Percentiles rank a stretch among this genome's conserved stretches.
phyloP scores from a whole-genome alignment of 2,797 vertebrate genomes.

The Semaprochilodus insignis region DNA sequence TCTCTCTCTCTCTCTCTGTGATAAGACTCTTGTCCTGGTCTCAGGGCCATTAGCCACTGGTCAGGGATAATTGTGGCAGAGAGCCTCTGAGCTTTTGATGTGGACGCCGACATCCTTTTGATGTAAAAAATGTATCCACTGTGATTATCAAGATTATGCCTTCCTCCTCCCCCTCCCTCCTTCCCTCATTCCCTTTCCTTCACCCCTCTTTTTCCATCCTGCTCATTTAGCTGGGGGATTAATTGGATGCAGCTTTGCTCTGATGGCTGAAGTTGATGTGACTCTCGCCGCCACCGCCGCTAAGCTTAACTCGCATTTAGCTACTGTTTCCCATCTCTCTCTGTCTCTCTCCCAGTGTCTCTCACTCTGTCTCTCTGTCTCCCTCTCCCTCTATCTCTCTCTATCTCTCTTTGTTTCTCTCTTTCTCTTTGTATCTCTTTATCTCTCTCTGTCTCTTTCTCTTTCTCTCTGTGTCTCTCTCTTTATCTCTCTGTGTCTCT shows the following conservation, averaged over 20 bases:
- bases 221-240: slow-evolving; percentile 65
- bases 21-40: slow-evolving; percentile 66
- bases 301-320: slow-evolving; percentile 34
- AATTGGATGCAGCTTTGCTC: slow-evolving; percentile 75
- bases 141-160: slow-evolving; percentile 73
- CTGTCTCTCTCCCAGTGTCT: not conserved
- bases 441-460: not conserved
- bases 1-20: slow-evolving; percentile 29
- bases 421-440: not conserved
- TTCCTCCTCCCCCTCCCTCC: slow-evolving; percentile 54
- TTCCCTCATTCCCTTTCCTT: slow-evolving; percentile 42
- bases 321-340: slow-evolving; percentile 11
- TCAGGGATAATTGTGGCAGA: slow-evolving; percentile 65
- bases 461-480: too few species aligned
- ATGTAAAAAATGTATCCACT: slow-evolving; percentile 70
- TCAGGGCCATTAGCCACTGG: slow-evolving; percentile 60
- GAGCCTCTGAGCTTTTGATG: slow-evolving; percentile 67
- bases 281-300: slow-evolving; percentile 56
- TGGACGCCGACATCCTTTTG: slow-evolving; percentile 70
- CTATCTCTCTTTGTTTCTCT: not conserved
- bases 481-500: too few species aligned
- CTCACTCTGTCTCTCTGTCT: not conserved
- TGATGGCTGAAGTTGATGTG: slow-evolving; percentile 63
- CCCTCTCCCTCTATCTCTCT: not conserved
- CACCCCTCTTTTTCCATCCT: slow-evolving; percentile 66